Evolutionary conservation across 2,113 vertebrate species (phyloP).

Genomic region (Thamnaconus septentrionalis): DNA sequence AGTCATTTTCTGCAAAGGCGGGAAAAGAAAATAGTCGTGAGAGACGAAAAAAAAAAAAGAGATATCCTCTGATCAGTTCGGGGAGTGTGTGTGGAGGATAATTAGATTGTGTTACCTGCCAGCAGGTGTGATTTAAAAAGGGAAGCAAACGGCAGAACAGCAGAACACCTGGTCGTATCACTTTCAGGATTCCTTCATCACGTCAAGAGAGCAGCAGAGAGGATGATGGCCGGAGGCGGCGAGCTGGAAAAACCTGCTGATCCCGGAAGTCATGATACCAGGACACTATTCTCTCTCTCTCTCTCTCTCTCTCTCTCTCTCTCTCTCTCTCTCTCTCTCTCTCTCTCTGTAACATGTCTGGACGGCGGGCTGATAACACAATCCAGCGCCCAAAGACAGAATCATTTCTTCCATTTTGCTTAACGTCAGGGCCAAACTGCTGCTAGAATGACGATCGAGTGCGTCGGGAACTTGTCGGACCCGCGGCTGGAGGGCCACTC

Average conservation of each 20-base stretch:
- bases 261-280: conserved; percentile 45
- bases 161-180: too few relatives aligned
- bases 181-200: conserved; percentile 38
- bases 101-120: conserved; percentile 38
- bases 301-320: too few relatives aligned
- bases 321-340: too few relatives aligned
- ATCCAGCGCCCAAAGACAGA: too few relatives aligned
- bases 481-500: too few relatives aligned
- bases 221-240: conserved; percentile 51
- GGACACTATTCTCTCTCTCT: conserved; percentile 15
- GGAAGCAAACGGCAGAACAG: too few relatives aligned
- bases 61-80: conserved; percentile 17
- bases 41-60: conserved; percentile 15
- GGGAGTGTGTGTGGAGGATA: conserved; percentile 4
- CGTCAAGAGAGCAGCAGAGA: conserved; percentile 15
- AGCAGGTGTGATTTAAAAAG: conserved; percentile 22
- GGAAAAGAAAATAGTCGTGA: neutral
- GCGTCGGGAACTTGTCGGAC: too few relatives aligned
- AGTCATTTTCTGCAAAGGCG: neutral
- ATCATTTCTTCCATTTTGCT: too few relatives aligned
- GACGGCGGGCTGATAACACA: too few relatives aligned
- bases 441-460: too few relatives aligned
- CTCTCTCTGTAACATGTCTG: too few relatives aligned
- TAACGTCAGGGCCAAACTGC: too few relatives aligned
- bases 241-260: conserved; percentile 51